Conservation (phyloP, 2,797 vertebrate species). For the Cyclura pinguis region DNA sequence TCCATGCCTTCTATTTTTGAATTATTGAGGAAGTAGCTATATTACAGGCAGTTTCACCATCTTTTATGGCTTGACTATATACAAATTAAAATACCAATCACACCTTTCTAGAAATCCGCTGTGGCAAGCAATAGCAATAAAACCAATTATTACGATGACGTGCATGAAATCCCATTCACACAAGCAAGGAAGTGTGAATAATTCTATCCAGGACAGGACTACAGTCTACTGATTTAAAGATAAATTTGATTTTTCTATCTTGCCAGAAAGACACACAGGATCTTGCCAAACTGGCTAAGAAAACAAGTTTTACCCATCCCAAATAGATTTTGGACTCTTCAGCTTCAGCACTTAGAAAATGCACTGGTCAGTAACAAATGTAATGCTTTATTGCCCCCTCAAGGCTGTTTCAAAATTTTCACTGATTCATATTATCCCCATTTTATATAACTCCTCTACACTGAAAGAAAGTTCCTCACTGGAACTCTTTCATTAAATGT, state of each 20-base stretch:
- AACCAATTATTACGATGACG: not conserved
- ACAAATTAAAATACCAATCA: not conserved
- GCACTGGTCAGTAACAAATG: not conserved
- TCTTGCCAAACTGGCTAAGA: not conserved
- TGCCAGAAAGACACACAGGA: not conserved
- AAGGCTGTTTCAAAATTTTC: constrained; percentile 22
- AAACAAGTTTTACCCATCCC: not conserved
- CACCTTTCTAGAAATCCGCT: not conserved
- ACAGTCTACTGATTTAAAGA: not conserved
- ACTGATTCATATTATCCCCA: not conserved
- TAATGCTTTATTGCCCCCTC: constrained; percentile 53
- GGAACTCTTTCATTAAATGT: not conserved
- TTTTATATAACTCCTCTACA: not conserved
- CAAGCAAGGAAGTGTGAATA: constrained; percentile 1
- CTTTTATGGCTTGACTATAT: not conserved
- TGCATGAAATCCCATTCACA: not conserved
- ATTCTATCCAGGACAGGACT: not conserved
- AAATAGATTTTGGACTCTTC: not conserved
- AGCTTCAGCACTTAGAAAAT: not conserved
- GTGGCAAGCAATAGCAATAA: not conserved
- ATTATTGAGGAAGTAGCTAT: not conserved
- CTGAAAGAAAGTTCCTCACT: not conserved
- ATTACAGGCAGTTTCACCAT: not conserved
- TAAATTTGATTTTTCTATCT: too few relatives aligned
- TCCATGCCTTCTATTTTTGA: not conserved